phyloP scores from a whole-genome alignment of 1,140 invertebrate species.

The Musca domestica region DNA sequence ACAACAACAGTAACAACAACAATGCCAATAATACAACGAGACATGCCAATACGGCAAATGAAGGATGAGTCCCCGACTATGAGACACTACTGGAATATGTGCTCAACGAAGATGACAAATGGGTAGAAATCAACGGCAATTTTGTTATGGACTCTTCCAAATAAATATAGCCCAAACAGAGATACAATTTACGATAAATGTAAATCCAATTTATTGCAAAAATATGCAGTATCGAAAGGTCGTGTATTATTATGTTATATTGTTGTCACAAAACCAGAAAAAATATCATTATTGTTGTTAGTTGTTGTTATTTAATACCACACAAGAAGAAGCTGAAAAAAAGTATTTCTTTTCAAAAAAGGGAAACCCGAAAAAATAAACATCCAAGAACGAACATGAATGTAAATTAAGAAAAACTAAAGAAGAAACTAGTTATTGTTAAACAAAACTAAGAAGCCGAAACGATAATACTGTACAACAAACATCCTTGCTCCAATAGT shows the following conservation, averaged over 20 bases:
- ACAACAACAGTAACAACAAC: neutral
- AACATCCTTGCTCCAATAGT: too few relatives aligned
- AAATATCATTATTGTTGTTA: constrained; percentile 13
- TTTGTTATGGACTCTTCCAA: neutral
- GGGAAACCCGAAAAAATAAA: too few relatives aligned
- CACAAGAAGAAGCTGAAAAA: neutral
- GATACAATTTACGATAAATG: too few relatives aligned
- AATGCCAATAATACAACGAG: constrained; percentile 13
- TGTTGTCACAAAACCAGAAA: constrained; percentile 10
- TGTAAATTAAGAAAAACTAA: too few relatives aligned
- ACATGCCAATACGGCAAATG: constrained; percentile 7
- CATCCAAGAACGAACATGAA: too few relatives aligned
- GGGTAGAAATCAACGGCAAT: neutral
- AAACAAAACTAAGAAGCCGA: too few relatives aligned
- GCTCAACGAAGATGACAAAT: constrained; percentile 9
- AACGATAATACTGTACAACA: too few relatives aligned
- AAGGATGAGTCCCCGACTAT: constrained; percentile 20
- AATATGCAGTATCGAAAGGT: too few relatives aligned
- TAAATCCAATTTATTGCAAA: too few relatives aligned
- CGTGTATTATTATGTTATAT: constrained; percentile 10
- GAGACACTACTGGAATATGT: constrained; percentile 21
- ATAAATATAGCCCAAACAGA: neutral
- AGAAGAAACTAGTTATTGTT: too few relatives aligned
- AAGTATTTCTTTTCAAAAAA: too few relatives aligned
- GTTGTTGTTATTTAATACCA: constrained; percentile 16